These are phyloP conservation scores for Apodemus sylvaticus DNA, from an alignment of 2,113 vertebrate species.

Conservation along the genomic window DNA sequence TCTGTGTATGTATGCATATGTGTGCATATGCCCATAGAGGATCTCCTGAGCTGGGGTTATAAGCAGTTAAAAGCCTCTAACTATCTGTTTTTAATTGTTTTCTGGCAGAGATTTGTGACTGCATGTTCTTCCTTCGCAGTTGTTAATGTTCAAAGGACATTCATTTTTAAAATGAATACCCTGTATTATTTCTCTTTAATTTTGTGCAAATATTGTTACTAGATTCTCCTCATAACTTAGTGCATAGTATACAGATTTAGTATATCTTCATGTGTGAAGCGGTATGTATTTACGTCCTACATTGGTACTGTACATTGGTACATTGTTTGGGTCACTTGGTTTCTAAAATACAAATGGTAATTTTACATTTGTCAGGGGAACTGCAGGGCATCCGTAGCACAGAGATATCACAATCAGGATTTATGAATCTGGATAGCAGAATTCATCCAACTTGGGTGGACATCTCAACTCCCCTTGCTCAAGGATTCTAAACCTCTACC, in stretches of 20 bases:
- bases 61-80: neutral
- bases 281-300: neutral
- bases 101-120: neutral
- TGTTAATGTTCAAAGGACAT: neutral
- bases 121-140: neutral
- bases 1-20: too few relatives aligned
- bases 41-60: neutral
- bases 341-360: neutral
- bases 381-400: neutral
- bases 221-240: constrained; percentile 5
- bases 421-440: neutral
- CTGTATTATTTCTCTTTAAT: neutral
- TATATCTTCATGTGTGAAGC: neutral
- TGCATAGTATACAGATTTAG: neutral
- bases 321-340: neutral
- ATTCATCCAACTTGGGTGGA: neutral
- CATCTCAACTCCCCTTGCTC: neutral
- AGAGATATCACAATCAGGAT: neutral
- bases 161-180: neutral
- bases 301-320: neutral
- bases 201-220: neutral
- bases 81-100: neutral
- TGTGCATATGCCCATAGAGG: neutral
- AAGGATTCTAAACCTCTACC: neutral
- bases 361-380: neutral